A percentile compares a stretch with the other conserved stretches of the same genome.
phyloP scores from a whole-genome alignment of 1,140 invertebrate species.

The Paraescarpia echinospica region DNA sequence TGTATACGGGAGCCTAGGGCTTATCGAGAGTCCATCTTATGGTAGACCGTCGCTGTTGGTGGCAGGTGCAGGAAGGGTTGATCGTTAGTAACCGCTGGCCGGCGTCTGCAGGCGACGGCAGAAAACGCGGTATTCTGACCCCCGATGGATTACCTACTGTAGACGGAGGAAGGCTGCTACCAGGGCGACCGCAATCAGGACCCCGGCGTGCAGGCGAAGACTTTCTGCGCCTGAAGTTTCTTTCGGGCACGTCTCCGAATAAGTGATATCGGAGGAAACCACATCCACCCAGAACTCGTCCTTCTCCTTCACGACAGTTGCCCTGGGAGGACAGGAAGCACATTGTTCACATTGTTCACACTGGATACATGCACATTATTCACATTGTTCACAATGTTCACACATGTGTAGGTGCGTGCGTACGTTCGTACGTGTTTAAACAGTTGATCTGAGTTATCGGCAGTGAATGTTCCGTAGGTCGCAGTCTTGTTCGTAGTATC shows the following conservation, averaged over 20 bases:
- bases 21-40: background rate
- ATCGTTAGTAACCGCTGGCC: background rate
- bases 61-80: background rate
- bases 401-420: no score
- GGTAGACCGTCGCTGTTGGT: background rate
- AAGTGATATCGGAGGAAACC: background rate
- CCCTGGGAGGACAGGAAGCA: background rate
- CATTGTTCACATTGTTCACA: background rate
- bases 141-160: background rate
- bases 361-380: background rate
- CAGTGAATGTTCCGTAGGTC: background rate
- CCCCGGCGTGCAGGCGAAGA: background rate
- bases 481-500: background rate
- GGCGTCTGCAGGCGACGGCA: background rate
- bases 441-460: no score
- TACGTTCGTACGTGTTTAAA: no score
- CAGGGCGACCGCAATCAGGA: background rate
- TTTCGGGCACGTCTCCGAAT: background rate
- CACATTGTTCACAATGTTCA: background rate
- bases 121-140: background rate
- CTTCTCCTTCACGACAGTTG: background rate
- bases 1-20: no score
- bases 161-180: background rate
- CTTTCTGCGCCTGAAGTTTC: background rate
- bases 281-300: background rate